These are phyloP conservation scores for Pecten maximus DNA, from an alignment of 2,888 invertebrate species.

Conservation along the genomic window DNA sequence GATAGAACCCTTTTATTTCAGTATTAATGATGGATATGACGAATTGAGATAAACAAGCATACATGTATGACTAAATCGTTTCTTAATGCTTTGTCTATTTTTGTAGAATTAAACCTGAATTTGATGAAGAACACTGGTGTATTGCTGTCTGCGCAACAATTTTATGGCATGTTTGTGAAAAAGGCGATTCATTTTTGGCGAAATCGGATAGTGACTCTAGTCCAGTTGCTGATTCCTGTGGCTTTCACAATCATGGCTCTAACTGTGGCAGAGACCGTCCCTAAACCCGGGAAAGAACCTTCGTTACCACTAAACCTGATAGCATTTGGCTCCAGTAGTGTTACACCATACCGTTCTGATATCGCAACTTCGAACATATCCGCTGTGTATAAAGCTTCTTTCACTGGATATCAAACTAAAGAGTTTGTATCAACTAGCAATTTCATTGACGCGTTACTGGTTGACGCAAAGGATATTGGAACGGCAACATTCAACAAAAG, in stretches of 20 bases:
- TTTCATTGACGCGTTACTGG: slow-evolving; percentile 35
- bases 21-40: too few relatives aligned
- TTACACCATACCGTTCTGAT: not conserved
- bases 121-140: slow-evolving; percentile 73
- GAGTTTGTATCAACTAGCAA: not conserved
- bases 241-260: slow-evolving; percentile 87
- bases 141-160: slow-evolving; percentile 85
- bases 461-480: slow-evolving; percentile 69
- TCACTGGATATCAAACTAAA: not conserved
- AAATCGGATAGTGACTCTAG: slow-evolving; percentile 85
- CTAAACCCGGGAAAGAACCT: slow-evolving; percentile 83
- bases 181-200: slow-evolving; percentile 86
- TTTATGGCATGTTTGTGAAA: slow-evolving; percentile 87
- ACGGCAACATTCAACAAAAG: slow-evolving; percentile 80
- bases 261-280: slow-evolving; percentile 84
- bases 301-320: slow-evolving; percentile 85
- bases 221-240: slow-evolving; percentile 86
- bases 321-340: slow-evolving; percentile 52
- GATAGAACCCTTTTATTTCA: too few relatives aligned
- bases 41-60: too few relatives aligned
- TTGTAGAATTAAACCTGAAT: slow-evolving; percentile 63
- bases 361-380: not conserved
- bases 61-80: too few relatives aligned
- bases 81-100: too few relatives aligned
- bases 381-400: not conserved